Evolutionary conservation across 1,140 invertebrate genomes (phyloP).

Genomic region (Manduca sexta): DNA sequence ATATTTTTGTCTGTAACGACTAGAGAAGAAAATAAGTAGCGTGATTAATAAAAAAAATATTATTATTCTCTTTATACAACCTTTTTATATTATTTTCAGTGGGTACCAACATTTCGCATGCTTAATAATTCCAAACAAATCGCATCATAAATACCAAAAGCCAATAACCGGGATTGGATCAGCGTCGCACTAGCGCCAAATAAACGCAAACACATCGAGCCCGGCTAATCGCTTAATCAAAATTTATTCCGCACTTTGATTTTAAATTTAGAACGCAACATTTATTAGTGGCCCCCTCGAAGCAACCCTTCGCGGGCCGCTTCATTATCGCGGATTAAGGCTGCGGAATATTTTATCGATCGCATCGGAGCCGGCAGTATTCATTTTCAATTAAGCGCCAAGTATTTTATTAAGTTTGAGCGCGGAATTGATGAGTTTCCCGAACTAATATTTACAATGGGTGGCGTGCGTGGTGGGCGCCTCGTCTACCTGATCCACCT

Average conservation of each 20-base stretch:
- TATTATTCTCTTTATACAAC: no score
- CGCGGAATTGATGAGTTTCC: slow-evolving; percentile 71
- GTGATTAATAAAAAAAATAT: no score
- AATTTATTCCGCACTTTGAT: slow-evolving; percentile 73
- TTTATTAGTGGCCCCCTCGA: slow-evolving; percentile 64
- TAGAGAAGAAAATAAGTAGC: no score
- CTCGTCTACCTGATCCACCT: slow-evolving; percentile 22
- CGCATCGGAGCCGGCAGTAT: slow-evolving; percentile 60
- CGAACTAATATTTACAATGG: slow-evolving; percentile 72
- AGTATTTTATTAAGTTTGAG: slow-evolving; percentile 73
- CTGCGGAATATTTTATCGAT: slow-evolving; percentile 71
- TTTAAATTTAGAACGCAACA: slow-evolving; percentile 72
- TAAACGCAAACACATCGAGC: slow-evolving; percentile 57
- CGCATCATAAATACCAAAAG: slow-evolving; percentile 20
- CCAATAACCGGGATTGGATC: slow-evolving; percentile 7
- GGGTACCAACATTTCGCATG: no score
- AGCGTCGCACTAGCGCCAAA: slow-evolving; percentile 27
- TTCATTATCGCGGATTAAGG: slow-evolving; percentile 72
- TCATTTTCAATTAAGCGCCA: slow-evolving; percentile 73
- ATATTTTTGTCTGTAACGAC: no score
- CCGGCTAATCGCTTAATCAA: slow-evolving; percentile 71
- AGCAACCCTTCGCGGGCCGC: slow-evolving; percentile 59
- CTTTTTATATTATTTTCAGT: no score
- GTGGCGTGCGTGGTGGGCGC: slow-evolving; percentile 37
- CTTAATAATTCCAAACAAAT: no score